Conservation (phyloP, 2,888 invertebrate genomes). For the Osmoderma eremita region DNA sequence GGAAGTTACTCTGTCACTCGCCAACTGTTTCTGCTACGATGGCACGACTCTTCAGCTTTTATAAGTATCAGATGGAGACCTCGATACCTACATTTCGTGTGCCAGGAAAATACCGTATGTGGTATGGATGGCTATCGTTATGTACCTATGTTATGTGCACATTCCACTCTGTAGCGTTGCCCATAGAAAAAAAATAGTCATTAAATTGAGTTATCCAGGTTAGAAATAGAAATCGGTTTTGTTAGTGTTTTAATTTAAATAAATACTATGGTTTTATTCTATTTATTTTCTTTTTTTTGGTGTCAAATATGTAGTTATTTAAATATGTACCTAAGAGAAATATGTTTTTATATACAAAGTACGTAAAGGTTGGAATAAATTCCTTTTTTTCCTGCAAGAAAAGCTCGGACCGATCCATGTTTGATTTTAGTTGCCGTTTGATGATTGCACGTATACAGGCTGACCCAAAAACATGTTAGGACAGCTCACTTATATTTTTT, state of each 20-base stretch:
- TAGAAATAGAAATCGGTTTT: constrained; percentile 31
- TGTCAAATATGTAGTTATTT: no score
- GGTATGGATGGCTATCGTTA: constrained; percentile 35
- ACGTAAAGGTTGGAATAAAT: no score
- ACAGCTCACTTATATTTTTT: no score
- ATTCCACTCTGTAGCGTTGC: background rate
- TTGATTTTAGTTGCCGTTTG: no score
- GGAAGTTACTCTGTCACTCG: constrained; percentile 10
- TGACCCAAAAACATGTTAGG: no score
- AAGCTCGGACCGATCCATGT: no score
- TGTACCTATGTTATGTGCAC: no score
- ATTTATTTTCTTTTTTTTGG: background rate
- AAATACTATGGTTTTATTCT: constrained; percentile 10
- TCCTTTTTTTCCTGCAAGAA: no score
- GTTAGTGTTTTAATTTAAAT: background rate
- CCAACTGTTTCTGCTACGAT: constrained; percentile 38
- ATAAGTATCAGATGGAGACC: constrained; percentile 58
- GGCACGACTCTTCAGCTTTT: constrained; percentile 51
- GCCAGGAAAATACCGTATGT: constrained; percentile 32
- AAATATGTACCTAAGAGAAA: no score
- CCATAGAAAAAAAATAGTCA: constrained; percentile 27
- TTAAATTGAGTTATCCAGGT: constrained; percentile 23
- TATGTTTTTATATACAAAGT: no score
- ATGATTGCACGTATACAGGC: no score
- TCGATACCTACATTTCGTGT: constrained; percentile 56